These are phyloP conservation scores for Scaeva pyrastri DNA, from an alignment of 2,888 invertebrate genomes.

Conservation along the genomic window DNA sequence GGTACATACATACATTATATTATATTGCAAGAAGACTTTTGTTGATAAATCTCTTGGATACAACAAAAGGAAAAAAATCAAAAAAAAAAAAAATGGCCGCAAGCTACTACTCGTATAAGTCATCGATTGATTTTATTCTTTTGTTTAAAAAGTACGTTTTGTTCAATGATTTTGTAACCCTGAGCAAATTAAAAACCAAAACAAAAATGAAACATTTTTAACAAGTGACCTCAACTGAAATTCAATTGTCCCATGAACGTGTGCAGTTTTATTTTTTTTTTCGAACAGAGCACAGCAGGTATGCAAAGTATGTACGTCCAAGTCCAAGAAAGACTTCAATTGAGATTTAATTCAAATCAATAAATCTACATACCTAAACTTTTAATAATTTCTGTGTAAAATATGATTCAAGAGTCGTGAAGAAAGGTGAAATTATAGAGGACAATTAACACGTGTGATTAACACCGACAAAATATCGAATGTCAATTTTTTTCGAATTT, in stretches of 20 bases:
- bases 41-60: constrained; percentile 64
- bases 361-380: background rate
- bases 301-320: background rate
- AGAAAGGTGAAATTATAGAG: background rate
- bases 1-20: background rate
- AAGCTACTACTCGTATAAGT: constrained; percentile 22
- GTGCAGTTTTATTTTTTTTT: constrained; percentile 3
- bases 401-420: constrained; percentile 38
- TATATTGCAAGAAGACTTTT: constrained; percentile 18
- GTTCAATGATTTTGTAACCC: constrained; percentile 32
- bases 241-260: constrained; percentile 8
- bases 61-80: too few relatives aligned
- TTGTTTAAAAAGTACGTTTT: background rate
- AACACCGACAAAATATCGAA: background rate
- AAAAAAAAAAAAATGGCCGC: background rate
- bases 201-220: background rate
- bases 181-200: constrained; percentile 5
- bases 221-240: constrained; percentile 19
- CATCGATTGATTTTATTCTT: constrained; percentile 54
- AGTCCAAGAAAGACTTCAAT: background rate
- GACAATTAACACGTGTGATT: background rate
- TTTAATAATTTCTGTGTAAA: constrained; percentile 22
- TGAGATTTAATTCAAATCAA: background rate
- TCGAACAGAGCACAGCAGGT: background rate
- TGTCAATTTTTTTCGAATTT: too few relatives aligned